These are phyloP conservation scores for Acrobasis repandana DNA, from an alignment of 2,888 invertebrate genomes.

Conservation along the genomic window DNA sequence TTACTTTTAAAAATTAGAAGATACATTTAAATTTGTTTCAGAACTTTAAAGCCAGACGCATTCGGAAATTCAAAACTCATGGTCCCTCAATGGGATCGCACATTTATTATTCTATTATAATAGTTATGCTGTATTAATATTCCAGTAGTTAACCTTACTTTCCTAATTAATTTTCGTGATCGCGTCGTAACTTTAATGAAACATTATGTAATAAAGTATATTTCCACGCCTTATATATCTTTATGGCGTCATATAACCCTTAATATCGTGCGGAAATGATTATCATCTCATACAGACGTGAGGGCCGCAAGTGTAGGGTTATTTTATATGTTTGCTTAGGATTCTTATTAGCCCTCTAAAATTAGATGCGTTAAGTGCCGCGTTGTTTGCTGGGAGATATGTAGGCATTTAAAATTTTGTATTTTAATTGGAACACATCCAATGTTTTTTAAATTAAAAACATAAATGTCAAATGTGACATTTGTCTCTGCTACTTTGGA, in stretches of 20 bases:
- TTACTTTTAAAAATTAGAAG: no score
- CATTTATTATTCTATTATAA: no score
- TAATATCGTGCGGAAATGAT: slow-evolving; percentile 69
- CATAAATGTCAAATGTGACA: no score
- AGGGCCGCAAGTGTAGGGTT: slow-evolving; percentile 38
- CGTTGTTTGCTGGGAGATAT: slow-evolving; percentile 8
- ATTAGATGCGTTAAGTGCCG: slow-evolving; percentile 42
- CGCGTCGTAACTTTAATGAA: slow-evolving; percentile 58
- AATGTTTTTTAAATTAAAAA: no score
- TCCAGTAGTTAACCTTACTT: slow-evolving; percentile 7
- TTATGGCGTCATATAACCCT: slow-evolving; percentile 69
- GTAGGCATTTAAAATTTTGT: neutral
- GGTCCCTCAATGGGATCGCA: no score
- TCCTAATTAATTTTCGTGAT: slow-evolving; percentile 48
- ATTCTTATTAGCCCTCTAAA: slow-evolving; percentile 55
- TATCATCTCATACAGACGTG: slow-evolving; percentile 62
- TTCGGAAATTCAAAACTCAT: no score
- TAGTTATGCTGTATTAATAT: no score
- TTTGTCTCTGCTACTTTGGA: no score
- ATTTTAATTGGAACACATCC: no score
- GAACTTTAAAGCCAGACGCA: no score
- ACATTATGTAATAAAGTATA: slow-evolving; percentile 68
- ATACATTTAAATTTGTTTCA: no score
- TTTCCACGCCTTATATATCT: slow-evolving; percentile 63
- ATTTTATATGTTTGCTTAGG: slow-evolving; percentile 60